Conservation (phyloP, 2,797 vertebrate genomes). For the Tiaroga cobitis region DNA sequence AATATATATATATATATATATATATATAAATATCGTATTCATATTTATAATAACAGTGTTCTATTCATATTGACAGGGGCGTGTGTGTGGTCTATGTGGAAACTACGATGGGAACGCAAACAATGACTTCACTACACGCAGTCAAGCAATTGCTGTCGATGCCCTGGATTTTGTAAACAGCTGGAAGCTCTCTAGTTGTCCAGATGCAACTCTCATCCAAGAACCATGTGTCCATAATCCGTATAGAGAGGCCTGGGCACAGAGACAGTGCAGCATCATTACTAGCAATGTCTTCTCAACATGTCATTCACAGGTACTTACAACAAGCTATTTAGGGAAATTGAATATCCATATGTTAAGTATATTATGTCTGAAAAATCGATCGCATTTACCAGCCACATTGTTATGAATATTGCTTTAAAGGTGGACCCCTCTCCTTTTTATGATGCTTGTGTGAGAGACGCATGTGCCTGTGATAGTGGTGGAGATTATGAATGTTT, state of each 20-base stretch:
- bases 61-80: conserved; percentile 71
- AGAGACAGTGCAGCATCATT: conserved; percentile 87
- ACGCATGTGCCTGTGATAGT: conserved; percentile 87
- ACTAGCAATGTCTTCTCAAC: conserved; percentile 78
- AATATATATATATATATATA: too few species aligned
- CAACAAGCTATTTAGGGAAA: neutral
- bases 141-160: conserved; percentile 77
- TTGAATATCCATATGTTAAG: neutral
- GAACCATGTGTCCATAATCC: conserved; percentile 79
- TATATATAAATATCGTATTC: neutral
- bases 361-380: neutral
- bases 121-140: conserved; percentile 87
- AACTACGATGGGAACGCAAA: conserved; percentile 85
- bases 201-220: conserved; percentile 61
- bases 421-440: conserved; percentile 88
- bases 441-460: conserved; percentile 88
- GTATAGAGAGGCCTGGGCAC: conserved; percentile 83
- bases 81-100: conserved; percentile 88
- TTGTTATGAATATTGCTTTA: conserved; percentile 32
- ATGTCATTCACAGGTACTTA: conserved; percentile 84
- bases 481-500: conserved; percentile 92
- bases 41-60: conserved; percentile 4
- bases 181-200: conserved; percentile 84
- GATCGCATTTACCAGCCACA: neutral
- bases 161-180: conserved; percentile 83